A percentile compares a stretch with the other conserved stretches of the same genome.
Conservation (phyloP, 2,888 invertebrate genomes). For the Nephrotoma flavescens region DNA sequence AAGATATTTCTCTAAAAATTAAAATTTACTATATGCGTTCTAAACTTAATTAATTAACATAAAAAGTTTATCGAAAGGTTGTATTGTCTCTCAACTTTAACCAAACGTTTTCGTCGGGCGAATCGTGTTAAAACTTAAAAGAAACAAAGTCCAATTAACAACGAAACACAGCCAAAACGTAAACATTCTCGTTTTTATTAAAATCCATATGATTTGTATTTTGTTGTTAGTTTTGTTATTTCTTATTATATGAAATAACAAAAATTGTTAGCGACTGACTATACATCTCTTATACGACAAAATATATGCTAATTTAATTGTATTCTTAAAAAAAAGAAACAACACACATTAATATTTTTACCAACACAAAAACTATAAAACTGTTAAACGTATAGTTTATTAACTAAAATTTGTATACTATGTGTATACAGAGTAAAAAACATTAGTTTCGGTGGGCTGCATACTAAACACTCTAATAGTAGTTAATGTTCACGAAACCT, state of each 20-base stretch:
- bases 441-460: not conserved
- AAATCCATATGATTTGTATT: not conserved
- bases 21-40: too few relatives aligned
- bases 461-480: not conserved
- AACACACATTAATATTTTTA: not conserved
- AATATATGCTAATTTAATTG: not conserved
- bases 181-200: not conserved
- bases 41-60: too few relatives aligned
- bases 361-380: not conserved
- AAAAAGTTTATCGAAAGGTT: not conserved
- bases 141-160: not conserved
- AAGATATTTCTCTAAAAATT: too few relatives aligned
- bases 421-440: not conserved
- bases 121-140: not conserved
- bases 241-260: not conserved
- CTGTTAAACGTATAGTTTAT: not conserved
- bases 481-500: not conserved
- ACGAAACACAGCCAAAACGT: not conserved
- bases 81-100: not conserved
- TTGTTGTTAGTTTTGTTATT: not conserved
- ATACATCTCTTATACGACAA: not conserved
- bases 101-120: not conserved
- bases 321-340: not conserved
- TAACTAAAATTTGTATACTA: not conserved
- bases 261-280: not conserved